Conservation (phyloP, 2,888 invertebrate genomes). For the Drosophila prolongata region DNA sequence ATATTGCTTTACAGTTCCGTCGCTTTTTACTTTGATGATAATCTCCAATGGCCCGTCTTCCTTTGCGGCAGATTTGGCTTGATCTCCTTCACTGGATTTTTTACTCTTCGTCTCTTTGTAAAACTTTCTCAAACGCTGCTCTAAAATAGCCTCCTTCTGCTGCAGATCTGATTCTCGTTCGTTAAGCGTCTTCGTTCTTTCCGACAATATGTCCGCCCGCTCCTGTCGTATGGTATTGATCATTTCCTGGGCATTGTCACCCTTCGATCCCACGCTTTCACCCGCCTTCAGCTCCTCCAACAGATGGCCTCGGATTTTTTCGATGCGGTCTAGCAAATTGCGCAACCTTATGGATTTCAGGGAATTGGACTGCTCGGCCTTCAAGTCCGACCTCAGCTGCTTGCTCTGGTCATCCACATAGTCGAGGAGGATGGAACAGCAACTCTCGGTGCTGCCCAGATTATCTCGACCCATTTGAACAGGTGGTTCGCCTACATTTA, state of each 20-base stretch:
- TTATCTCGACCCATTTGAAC: conserved; percentile 21
- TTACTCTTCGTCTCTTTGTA: conserved; percentile 49
- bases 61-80: conserved; percentile 5
- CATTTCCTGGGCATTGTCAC: conserved; percentile 61
- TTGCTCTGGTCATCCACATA: conserved; percentile 82
- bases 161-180: conserved; percentile 74
- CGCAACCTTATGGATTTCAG: conserved; percentile 69
- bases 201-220: conserved; percentile 68
- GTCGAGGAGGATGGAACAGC: conserved; percentile 80
- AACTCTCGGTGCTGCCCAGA: conserved; percentile 73
- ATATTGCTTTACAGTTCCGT: conserved; percentile 58
- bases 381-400: conserved; percentile 78
- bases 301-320: conserved; percentile 74
- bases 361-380: conserved; percentile 58
- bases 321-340: conserved; percentile 76
- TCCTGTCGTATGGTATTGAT: conserved; percentile 78
- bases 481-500: conserved; percentile 69
- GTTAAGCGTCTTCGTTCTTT: conserved; percentile 45
- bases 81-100: background rate
- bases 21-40: conserved; percentile 77
- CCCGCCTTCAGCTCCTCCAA: conserved; percentile 73
- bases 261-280: conserved; percentile 26
- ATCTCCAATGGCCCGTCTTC: conserved; percentile 71
- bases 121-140: conserved; percentile 53
- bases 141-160: conserved; percentile 76